phyloP scores from a whole-genome alignment of 2,888 invertebrate species.

The Drosophila sordidapex region DNA sequence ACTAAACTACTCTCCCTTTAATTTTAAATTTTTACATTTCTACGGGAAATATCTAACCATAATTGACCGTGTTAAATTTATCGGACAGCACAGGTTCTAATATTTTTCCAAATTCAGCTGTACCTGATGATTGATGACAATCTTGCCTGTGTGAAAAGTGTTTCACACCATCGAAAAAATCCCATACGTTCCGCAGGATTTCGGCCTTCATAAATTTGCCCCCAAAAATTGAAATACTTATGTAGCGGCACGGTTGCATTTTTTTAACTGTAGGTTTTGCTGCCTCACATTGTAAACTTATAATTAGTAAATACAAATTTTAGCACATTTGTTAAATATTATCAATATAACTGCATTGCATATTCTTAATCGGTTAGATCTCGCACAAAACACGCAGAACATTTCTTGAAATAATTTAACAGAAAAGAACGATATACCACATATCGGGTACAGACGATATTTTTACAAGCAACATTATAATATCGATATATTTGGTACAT shows the following conservation, averaged over 20 bases:
- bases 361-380: background rate
- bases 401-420: background rate
- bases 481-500: background rate
- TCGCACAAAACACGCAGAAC: background rate
- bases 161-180: background rate
- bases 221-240: background rate
- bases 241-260: background rate
- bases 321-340: too few species aligned
- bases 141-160: fast-evolving
- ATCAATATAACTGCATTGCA: background rate
- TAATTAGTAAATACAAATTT: background rate
- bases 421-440: background rate
- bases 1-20: background rate
- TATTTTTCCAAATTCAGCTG: background rate
- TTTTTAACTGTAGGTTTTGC: background rate
- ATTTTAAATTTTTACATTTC: background rate
- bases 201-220: too few species aligned
- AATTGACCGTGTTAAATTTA: background rate
- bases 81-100: background rate
- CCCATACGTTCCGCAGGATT: background rate
- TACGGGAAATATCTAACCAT: background rate
- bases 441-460: background rate
- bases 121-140: background rate
- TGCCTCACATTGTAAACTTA: background rate
- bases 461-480: background rate